These are phyloP conservation scores for Pogonophryne albipinna DNA, from an alignment of 2,797 vertebrate species.

Conservation along the genomic window DNA sequence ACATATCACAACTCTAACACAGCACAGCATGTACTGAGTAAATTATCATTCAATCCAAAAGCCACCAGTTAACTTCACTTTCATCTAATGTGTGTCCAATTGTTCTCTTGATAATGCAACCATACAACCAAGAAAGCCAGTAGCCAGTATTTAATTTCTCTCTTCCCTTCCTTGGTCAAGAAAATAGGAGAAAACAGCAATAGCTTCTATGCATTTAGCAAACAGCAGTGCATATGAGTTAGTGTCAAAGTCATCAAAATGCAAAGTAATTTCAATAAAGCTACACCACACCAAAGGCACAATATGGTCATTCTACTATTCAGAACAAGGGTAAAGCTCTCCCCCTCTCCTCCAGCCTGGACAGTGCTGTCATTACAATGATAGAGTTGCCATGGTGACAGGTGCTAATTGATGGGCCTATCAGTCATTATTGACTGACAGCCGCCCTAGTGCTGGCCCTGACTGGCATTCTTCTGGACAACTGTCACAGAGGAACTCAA, in stretches of 20 bases:
- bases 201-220: background rate
- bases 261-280: constrained; percentile 39
- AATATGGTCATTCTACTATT: constrained; percentile 24
- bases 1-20: background rate
- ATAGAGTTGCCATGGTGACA: constrained; percentile 81
- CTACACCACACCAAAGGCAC: background rate
- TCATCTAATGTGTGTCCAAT: background rate
- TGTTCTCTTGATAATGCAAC: background rate
- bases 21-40: too few relatives aligned
- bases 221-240: background rate
- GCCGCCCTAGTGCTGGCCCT: constrained; percentile 65
- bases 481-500: constrained; percentile 69
- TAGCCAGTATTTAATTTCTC: constrained; percentile 82
- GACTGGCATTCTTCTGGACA: constrained; percentile 76
- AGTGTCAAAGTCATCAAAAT: constrained; percentile 68
- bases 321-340: constrained; percentile 32
- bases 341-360: constrained; percentile 29
- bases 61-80: background rate
- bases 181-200: constrained; percentile 71
- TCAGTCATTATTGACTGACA: constrained; percentile 82
- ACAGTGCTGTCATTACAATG: constrained; percentile 63
- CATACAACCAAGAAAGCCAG: background rate
- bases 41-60: background rate
- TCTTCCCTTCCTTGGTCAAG: constrained; percentile 84
- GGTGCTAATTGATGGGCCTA: constrained; percentile 81